These are phyloP conservation scores for Corynorhinus townsendii DNA, from an alignment of 2,113 vertebrate genomes.

Conservation along the genomic window DNA sequence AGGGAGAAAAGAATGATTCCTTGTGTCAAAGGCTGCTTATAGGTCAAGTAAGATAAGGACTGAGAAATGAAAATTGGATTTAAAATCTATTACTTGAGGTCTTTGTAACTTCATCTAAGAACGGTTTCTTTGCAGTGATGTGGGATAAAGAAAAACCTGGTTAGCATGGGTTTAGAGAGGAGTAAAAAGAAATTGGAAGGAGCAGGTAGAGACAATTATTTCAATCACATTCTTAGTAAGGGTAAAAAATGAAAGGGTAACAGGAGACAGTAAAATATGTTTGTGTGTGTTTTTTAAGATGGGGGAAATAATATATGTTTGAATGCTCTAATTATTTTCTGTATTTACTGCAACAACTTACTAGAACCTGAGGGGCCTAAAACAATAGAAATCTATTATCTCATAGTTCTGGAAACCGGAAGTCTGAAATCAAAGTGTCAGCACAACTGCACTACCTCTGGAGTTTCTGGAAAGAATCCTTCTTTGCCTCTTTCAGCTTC, in stretches of 20 bases:
- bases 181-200: background rate
- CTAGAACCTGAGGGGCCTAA: background rate
- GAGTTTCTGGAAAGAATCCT: background rate
- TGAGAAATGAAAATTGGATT: slow-evolving; percentile 41
- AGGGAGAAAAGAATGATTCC: background rate
- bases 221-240: background rate
- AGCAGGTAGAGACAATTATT: background rate
- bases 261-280: background rate
- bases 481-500: background rate
- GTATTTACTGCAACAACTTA: background rate
- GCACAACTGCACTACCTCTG: fast-evolving
- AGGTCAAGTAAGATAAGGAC: slow-evolving; percentile 18
- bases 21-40: background rate
- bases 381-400: background rate
- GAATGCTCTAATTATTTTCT: background rate
- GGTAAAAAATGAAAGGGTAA: background rate
- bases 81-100: slow-evolving; percentile 23
- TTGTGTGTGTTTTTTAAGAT: background rate
- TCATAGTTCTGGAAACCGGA: background rate
- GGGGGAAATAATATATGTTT: background rate
- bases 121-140: background rate
- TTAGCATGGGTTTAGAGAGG: background rate
- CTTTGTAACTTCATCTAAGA: background rate
- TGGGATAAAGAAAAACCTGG: background rate
- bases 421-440: background rate